Conservation (phyloP, 2,888 invertebrate genomes). For the Caenorhabditis wallacei region DNA sequence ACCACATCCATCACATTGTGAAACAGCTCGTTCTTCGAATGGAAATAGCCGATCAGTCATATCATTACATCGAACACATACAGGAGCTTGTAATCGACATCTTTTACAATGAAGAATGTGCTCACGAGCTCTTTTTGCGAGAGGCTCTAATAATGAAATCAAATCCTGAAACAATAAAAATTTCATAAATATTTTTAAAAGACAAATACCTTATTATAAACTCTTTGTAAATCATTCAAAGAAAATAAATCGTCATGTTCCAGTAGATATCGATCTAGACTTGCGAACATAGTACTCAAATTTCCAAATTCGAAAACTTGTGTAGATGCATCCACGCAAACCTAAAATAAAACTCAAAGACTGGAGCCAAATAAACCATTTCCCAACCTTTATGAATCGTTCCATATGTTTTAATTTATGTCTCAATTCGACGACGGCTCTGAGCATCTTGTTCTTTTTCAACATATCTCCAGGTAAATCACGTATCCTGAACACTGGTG, state of each 20-base stretch:
- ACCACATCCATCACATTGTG: slow-evolving; percentile 76
- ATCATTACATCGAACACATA: slow-evolving; percentile 75
- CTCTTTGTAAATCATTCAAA: slow-evolving; percentile 76
- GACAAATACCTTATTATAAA: slow-evolving; percentile 72
- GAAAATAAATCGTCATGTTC: slow-evolving; percentile 78
- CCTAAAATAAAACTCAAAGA: too few relatives aligned
- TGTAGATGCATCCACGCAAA: slow-evolving; percentile 51
- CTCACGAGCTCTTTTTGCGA: slow-evolving; percentile 50
- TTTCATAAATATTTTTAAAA: neutral
- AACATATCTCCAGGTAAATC: slow-evolving; percentile 54
- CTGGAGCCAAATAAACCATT: neutral
- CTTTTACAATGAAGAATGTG: slow-evolving; percentile 64
- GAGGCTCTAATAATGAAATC: slow-evolving; percentile 53
- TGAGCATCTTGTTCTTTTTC: slow-evolving; percentile 58
- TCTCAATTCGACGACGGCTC: slow-evolving; percentile 85
- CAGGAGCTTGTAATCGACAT: slow-evolving; percentile 70
- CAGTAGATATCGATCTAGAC: slow-evolving; percentile 76
- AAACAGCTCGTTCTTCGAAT: slow-evolving; percentile 72
- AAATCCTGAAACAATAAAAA: slow-evolving; percentile 49
- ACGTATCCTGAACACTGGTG: slow-evolving; percentile 54
- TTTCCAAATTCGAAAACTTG: slow-evolving; percentile 67
- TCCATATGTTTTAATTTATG: slow-evolving; percentile 88
- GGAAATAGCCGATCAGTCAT: slow-evolving; percentile 73
- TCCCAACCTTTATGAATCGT: slow-evolving; percentile 74
- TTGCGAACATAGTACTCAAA: slow-evolving; percentile 77